A percentile compares a stretch with the other conserved stretches of the same genome.
These are phyloP conservation scores for Brachypterus glaber DNA, from an alignment of 2,888 invertebrate genomes.

Conservation along the genomic window DNA sequence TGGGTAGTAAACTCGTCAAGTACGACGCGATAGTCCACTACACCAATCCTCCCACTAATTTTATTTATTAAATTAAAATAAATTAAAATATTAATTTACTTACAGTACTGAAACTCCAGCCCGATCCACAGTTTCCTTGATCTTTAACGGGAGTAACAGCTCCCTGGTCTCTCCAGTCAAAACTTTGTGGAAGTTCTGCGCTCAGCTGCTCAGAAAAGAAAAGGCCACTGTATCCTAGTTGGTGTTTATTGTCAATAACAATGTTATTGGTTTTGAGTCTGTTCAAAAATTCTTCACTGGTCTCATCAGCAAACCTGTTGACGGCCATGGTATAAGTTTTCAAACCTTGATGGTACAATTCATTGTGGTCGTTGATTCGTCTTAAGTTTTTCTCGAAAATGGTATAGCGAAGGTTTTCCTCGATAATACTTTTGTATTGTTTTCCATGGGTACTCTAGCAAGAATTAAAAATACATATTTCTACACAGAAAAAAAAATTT, in stretches of 20 bases:
- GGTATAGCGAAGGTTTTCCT: conserved; percentile 6
- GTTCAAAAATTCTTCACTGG: conserved; percentile 19
- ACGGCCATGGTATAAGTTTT: conserved; percentile 17
- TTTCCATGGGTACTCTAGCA: background rate
- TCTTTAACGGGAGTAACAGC: conserved; percentile 46
- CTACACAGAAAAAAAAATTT: no score
- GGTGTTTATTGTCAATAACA: conserved; percentile 50
- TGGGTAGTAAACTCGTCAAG: no score
- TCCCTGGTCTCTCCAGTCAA: conserved; percentile 46
- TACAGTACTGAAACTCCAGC: conserved; percentile 54
- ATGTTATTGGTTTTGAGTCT: conserved; percentile 11
- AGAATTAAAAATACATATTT: background rate
- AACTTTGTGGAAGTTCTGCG: conserved; percentile 33
- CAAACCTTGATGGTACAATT: conserved; percentile 17
- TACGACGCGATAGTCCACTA: no score
- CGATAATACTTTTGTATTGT: conserved; percentile 8
- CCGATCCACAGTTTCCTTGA: conserved; percentile 51
- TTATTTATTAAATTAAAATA: no score
- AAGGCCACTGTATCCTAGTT: conserved; percentile 61
- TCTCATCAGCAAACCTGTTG: conserved; percentile 39
- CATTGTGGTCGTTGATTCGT: conserved; percentile 19
- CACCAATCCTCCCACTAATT: no score
- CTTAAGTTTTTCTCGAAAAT: conserved; percentile 14
- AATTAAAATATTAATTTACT: conserved; percentile 24
- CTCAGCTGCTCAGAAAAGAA: conserved; percentile 53